Evolutionary conservation across 2,888 invertebrate genomes (phyloP).

Genomic region (Ichneumon xanthorius): DNA sequence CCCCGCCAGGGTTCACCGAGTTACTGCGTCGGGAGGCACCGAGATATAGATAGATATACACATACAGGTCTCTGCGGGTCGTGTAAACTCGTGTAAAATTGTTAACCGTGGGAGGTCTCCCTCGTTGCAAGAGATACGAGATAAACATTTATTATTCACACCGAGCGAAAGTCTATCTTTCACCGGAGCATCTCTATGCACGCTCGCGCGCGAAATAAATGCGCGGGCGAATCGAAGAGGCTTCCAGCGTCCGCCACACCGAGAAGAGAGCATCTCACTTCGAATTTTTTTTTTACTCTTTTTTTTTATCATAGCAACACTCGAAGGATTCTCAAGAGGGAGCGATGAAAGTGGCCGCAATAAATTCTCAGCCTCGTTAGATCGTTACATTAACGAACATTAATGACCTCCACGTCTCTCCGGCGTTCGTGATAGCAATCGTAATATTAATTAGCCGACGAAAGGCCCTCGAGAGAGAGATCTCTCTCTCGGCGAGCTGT

Average conservation of each 20-base stretch:
- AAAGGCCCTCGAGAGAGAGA: conserved; percentile 30
- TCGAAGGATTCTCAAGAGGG: conserved; percentile 35
- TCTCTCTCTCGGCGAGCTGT: not conserved
- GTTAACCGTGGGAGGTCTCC: conserved; percentile 63
- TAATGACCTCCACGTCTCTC: conserved; percentile 26
- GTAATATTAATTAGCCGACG: conserved; percentile 59
- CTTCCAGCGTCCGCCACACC: not conserved
- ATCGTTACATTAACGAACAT: conserved; percentile 42
- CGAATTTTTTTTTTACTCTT: not conserved
- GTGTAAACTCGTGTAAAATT: conserved; percentile 47
- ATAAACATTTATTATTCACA: conserved; percentile 46
- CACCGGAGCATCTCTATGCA: conserved; percentile 15
- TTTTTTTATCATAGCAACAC: conserved; percentile 10
- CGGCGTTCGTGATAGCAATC: conserved; percentile 27
- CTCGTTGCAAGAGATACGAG: conserved; percentile 29
- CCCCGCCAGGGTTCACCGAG: conserved; percentile 32
- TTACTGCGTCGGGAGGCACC: not conserved
- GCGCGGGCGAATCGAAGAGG: conserved; percentile 5
- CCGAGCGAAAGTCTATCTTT: conserved; percentile 27
- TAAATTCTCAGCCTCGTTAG: conserved; percentile 48
- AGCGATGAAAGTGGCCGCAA: conserved; percentile 19
- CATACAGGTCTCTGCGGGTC: not conserved
- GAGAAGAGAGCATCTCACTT: conserved; percentile 16
- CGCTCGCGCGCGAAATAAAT: not conserved
- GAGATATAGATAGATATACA: not conserved